A percentile compares a stretch with the other conserved stretches of the same genome.
phyloP scores from a whole-genome alignment of 2,797 vertebrate genomes.

The Potorous gilbertii region DNA sequence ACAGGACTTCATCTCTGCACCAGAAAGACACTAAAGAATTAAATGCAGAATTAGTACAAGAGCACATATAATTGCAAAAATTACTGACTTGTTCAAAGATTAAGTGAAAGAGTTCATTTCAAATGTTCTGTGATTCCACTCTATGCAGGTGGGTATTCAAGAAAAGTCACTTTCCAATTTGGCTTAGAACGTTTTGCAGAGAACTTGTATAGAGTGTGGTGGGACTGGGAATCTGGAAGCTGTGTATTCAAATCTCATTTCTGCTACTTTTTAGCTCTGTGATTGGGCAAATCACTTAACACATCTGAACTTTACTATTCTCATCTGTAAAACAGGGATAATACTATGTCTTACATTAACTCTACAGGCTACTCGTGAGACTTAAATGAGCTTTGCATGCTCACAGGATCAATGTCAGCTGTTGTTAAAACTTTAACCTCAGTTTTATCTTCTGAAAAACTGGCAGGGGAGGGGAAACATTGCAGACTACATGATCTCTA shows the following conservation, averaged over 20 bases:
- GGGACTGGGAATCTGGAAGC: neutral
- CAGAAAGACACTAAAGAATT: too few species aligned
- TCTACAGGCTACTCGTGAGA: neutral
- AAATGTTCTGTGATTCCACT: neutral
- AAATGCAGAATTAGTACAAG: too few species aligned
- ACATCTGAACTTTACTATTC: neutral
- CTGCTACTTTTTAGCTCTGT: neutral
- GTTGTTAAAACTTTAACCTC: neutral
- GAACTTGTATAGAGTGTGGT: neutral
- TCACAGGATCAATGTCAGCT: neutral
- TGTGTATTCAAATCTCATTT: neutral
- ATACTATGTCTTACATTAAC: neutral
- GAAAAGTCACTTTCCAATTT: neutral
- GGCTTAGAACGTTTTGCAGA: neutral
- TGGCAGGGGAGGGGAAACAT: neutral
- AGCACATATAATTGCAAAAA: too few species aligned
- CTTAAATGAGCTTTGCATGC: neutral
- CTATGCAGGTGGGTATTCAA: neutral
- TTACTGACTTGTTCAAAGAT: neutral
- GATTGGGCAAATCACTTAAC: neutral
- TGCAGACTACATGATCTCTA: neutral
- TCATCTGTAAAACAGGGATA: neutral
- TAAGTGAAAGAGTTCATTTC: neutral
- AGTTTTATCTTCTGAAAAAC: neutral
- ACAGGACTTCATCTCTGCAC: too few species aligned